These are phyloP conservation scores for Rallus limicola DNA, from an alignment of 2,113 vertebrate species.

Conservation along the genomic window DNA sequence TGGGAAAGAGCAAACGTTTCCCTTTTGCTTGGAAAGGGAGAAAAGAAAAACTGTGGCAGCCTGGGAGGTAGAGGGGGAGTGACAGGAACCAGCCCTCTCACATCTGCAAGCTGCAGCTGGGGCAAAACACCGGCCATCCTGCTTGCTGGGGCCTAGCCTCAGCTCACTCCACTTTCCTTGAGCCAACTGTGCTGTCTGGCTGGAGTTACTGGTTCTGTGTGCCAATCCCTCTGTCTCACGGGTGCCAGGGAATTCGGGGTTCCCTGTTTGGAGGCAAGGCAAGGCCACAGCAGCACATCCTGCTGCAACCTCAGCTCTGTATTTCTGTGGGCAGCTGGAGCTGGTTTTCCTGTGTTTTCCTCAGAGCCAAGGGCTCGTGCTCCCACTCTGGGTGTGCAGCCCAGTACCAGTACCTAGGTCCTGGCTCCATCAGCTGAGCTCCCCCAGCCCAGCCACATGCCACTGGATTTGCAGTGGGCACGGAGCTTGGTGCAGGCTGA, in stretches of 20 bases:
- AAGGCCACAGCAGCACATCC: background rate
- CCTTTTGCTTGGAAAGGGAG: background rate
- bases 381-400: background rate
- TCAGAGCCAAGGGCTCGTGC: fast-evolving
- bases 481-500: fast-evolving
- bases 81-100: background rate
- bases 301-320: background rate
- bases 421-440: background rate
- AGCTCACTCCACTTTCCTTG: background rate
- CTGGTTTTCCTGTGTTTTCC: fast-evolving
- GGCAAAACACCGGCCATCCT: fast-evolving
- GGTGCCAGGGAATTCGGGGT: background rate
- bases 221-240: background rate
- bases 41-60: background rate
- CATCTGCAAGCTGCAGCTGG: background rate
- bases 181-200: fast-evolving
- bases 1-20: background rate
- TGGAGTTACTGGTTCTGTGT: background rate
- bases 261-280: background rate
- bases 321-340: background rate
- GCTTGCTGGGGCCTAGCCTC: fast-evolving
- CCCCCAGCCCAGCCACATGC: fast-evolving
- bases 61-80: background rate
- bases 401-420: background rate
- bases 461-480: background rate